Evolutionary conservation across 2,888 invertebrate genomes (phyloP).

Genomic region (Calliphora vomitoria): DNA sequence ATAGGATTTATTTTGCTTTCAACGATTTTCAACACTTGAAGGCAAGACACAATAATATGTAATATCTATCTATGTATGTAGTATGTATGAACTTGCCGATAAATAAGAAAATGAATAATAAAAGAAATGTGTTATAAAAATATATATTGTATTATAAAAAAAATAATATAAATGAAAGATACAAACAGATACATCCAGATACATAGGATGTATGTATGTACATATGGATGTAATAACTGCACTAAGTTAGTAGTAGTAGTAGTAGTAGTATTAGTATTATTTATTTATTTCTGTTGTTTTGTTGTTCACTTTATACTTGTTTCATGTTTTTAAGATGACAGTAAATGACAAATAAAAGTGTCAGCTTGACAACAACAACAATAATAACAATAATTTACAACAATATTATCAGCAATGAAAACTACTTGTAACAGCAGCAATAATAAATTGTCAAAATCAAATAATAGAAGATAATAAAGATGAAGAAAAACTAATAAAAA

Average conservation of each 20-base stretch:
- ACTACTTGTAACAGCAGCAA: conserved; percentile 55
- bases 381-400: conserved; percentile 67
- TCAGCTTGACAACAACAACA: conserved; percentile 70
- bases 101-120: conserved; percentile 62
- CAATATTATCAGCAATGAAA: conserved; percentile 66
- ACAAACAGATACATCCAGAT: not conserved
- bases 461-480: conserved; percentile 29
- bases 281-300: conserved; percentile 31
- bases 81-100: conserved; percentile 25
- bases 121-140: conserved; percentile 57
- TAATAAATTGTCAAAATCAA: conserved; percentile 62
- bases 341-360: conserved; percentile 72
- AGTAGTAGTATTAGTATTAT: conserved; percentile 35
- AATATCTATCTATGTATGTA: no score
- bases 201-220: no score
- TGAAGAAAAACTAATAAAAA: conserved; percentile 3
- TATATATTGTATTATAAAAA: no score
- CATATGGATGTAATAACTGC: conserved; percentile 27
- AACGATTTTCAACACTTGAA: conserved; percentile 52
- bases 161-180: not conserved
- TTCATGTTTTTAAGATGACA: conserved; percentile 69
- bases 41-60: conserved; percentile 56
- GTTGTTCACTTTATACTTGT: conserved; percentile 44
- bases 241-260: conserved; percentile 26
- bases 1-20: conserved; percentile 28